Base-by-base conservation (phyloP, 2,113 vertebrate species). In the Siniperca chuatsi region DNA sequence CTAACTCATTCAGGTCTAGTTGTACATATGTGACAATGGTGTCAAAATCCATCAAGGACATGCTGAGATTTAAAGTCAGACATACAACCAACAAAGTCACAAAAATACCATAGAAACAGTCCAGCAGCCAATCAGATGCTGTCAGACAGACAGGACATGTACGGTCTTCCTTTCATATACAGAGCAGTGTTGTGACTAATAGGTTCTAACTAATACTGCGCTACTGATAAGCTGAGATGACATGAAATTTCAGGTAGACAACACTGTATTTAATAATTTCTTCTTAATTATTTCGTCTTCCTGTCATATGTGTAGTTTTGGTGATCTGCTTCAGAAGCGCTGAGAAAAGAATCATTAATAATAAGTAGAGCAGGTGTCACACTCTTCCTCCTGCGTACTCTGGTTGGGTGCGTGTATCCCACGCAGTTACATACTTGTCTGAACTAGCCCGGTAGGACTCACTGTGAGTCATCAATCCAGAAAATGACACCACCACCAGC, bases 391-490 rank as follows among this genome's bases (percentile, higher is more conserved):
- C 29, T 20, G 23, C 72, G 77, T 80, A 68, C 33, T 85, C 46
- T 61, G 66, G 67, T 35, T n/a, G 20, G 37, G 58, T 42, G 37
- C 16, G 15, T 65, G 65, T 40, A 73, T 61, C 46, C 71, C 69
- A 86, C 50, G 15, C 75, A 88, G 37, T 10, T 64, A 8, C 18
- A 2, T 67, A 79, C 94, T 4, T 90, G 93, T 72, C 90, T 81
- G 79, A 70, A 92, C 94, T 71, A 52, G 93, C 57, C 89, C 79
- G 20, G 60, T 57, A 81, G 64, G 89, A 92, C 87, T 89, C 75
- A 67, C 72, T 58, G 58, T 87, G 91, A 94, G 83, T 94, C 93
- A 94, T 81, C 87, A 76, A 92, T 91, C 86, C 90, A 87, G 60
- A 90, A 88, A 92, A 94, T 88, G 86, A 93, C 89, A 93, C 88